Evolutionary conservation across 2,113 vertebrate species (phyloP), one percentile per base, ranked within the genome.

Genomic region (Entelurus aequoreus): DNA sequence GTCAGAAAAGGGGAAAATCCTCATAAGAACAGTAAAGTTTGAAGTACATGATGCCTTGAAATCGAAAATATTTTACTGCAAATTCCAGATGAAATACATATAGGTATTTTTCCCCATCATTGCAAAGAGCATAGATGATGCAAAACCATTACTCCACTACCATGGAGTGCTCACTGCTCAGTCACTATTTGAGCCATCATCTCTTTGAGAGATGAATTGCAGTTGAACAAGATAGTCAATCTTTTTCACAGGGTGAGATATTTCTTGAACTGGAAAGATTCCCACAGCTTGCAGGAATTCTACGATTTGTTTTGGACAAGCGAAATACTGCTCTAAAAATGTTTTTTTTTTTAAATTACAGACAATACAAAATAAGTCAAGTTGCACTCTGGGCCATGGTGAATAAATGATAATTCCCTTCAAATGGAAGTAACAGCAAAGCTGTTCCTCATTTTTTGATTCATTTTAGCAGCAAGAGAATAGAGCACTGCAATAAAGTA

Each of bases 241-340:
- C 37, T 38, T 56, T 70, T 65, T 60, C 16, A 16, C 36, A 42
- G 11, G 48, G 61, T 36, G 14, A 74, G 50, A 62, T 16, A 1
- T 0, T 62, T 15, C 0, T 15, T 16, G 53, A 64, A 51, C 19
- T 51, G 36, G 8, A 66, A 52, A 63, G 37, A 66, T 47, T 47
- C 8, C 54, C 65, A 7, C 48, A 10, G 37, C 48, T 47, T 48
- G 50, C 44, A 51, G 49, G 4, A 14, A 52, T 21, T 60, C 21
- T 59, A 52, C 4, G 0, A 6, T 71, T 73, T 69, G 35, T 16
- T 74, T 60, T 54, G 13, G 13, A 66, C 48, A 49, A 55, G 65
- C 69, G 44, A 48, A 55, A 63, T 49, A 40, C 55, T 38, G 35
- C 52, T 19, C 19, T 19, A 19, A 19, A 60, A 59, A 70, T 50